A percentile compares a stretch with the other conserved stretches of the same genome.
Evolutionary conservation across 2,113 vertebrate species (phyloP).

Genomic region (Rhea pennata): DNA sequence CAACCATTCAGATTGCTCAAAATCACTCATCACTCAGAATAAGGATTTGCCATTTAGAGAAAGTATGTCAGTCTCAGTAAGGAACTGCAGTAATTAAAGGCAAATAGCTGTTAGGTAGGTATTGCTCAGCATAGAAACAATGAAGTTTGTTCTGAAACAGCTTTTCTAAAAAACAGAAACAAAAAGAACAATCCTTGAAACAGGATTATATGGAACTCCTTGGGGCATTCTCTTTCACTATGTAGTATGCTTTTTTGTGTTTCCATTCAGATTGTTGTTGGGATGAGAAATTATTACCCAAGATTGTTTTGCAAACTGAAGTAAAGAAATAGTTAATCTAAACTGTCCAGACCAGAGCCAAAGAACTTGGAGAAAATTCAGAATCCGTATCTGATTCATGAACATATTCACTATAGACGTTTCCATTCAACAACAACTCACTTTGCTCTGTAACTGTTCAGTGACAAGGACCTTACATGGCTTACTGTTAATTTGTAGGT

Average conservation of each 20-base stretch:
- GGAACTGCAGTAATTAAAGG: conserved; percentile 37
- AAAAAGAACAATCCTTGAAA: neutral
- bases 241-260: neutral
- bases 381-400: rapidly evolving
- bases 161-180: neutral
- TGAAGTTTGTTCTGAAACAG: neutral
- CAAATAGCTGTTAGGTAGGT: neutral
- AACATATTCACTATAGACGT: neutral
- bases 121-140: conserved; percentile 9
- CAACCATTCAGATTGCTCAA: neutral
- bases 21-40: neutral
- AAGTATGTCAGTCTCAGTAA: neutral
- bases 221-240: neutral
- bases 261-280: neutral
- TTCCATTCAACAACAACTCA: neutral
- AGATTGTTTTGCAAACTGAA: neutral
- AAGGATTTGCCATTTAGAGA: conserved; percentile 21
- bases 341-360: neutral
- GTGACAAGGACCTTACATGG: neutral
- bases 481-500: conserved; percentile 30
- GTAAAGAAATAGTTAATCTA: neutral
- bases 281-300: neutral
- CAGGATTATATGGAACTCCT: neutral
- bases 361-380: neutral
- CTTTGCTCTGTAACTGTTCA: rapidly evolving